phyloP scores from a whole-genome alignment of 2,113 vertebrate genomes.

The Mesoclemmys tuberculata region DNA sequence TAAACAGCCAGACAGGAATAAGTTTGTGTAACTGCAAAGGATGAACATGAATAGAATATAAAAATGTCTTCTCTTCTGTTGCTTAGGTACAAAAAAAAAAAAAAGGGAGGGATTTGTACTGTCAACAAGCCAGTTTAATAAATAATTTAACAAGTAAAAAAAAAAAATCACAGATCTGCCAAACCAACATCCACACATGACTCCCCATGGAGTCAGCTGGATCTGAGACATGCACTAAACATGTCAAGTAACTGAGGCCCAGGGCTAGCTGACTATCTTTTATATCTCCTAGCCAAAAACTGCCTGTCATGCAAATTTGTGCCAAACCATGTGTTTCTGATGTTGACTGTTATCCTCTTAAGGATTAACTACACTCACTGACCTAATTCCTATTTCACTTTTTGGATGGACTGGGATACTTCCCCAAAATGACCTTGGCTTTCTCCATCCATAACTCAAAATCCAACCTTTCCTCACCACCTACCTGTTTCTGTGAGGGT shows the following conservation, averaged over 20 bases:
- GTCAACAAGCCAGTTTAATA: constrained; percentile 24
- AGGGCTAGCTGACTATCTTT: constrained; percentile 39
- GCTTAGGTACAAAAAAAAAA: neutral
- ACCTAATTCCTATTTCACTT: constrained; percentile 43
- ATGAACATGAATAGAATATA: neutral
- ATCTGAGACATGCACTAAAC: neutral
- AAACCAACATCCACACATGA: constrained; percentile 38
- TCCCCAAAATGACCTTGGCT: constrained; percentile 22
- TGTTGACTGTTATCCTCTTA: constrained; percentile 50
- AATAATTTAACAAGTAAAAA: neutral
- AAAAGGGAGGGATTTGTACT: neutral
- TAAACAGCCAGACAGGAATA: neutral
- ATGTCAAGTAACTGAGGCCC: constrained; percentile 30
- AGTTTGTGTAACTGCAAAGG: neutral
- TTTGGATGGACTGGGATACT: constrained; percentile 25
- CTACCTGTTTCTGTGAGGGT: neutral
- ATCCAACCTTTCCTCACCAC: neutral
- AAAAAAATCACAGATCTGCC: constrained; percentile 39
- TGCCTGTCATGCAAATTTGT: neutral
- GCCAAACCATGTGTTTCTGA: constrained; percentile 48
- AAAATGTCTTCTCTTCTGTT: constrained; percentile 4
- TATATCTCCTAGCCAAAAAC: constrained; percentile 46
- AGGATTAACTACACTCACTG: constrained; percentile 1
- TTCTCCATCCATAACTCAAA: constrained; percentile 6
- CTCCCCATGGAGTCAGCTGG: constrained; percentile 50